Conservation (phyloP, 2,888 invertebrate species). For the Zelleria hepariella region DNA sequence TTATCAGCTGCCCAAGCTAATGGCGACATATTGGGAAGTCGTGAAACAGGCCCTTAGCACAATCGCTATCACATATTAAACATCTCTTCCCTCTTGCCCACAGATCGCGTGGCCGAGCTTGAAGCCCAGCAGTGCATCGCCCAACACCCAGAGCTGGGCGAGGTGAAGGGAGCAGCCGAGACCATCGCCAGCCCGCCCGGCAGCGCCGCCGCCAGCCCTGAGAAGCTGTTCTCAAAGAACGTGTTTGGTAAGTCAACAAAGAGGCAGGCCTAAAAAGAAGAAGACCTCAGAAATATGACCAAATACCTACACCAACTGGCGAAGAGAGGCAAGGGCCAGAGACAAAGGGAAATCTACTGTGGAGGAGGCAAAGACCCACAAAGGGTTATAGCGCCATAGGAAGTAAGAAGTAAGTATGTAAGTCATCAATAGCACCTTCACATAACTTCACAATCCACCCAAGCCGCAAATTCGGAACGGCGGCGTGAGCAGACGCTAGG, state of each 20-base stretch:
- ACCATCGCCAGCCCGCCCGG: constrained; percentile 27
- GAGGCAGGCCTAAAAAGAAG: not conserved
- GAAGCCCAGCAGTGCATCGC: constrained; percentile 21
- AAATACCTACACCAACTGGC: not conserved
- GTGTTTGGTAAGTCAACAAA: not conserved
- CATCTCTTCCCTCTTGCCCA: not conserved
- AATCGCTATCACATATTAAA: not conserved
- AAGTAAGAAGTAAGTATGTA: too few species aligned
- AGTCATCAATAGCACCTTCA: too few species aligned
- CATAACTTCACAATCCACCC: too few species aligned
- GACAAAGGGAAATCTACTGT: too few species aligned
- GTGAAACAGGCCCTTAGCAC: not conserved
- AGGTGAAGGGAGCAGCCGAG: constrained; percentile 24
- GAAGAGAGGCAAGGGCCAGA: too few species aligned
- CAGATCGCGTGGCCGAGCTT: constrained; percentile 23
- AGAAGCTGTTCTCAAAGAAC: constrained; percentile 28
- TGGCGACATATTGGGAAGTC: too few species aligned
- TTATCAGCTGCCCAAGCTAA: too few species aligned
- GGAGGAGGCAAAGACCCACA: too few species aligned
- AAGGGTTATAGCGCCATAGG: too few species aligned
- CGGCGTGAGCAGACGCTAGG: too few species aligned
- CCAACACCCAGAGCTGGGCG: constrained; percentile 23
- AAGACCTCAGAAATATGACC: not conserved
- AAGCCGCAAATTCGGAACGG: too few species aligned
- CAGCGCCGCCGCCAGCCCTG: constrained; percentile 21